A percentile compares a stretch with the other conserved stretches of the same genome.
These are phyloP conservation scores for Calameuta filiformis DNA, from an alignment of 2,888 invertebrate genomes.

Conservation along the genomic window DNA sequence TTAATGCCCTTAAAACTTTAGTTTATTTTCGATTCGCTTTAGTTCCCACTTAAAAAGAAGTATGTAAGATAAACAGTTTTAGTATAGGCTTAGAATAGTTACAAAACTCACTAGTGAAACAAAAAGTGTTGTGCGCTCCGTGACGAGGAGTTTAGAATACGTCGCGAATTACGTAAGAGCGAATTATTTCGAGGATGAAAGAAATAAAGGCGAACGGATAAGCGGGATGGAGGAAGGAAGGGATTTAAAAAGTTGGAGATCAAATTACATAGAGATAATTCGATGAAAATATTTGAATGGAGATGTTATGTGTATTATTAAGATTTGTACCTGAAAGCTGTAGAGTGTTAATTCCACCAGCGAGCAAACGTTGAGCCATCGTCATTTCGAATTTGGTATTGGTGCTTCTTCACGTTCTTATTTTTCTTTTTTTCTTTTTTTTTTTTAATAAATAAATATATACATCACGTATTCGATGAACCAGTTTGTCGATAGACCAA, in stretches of 20 bases:
- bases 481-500: conserved; percentile 13
- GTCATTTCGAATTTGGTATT: conserved; percentile 18
- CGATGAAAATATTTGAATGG: conserved; percentile 35
- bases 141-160: conserved; percentile 44
- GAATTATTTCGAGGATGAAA: conserved; percentile 15
- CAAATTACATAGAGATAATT: conserved; percentile 39
- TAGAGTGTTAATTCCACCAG: conserved; percentile 26
- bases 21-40: conserved; percentile 29
- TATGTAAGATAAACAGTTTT: conserved; percentile 61
- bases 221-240: neutral
- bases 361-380: neutral
- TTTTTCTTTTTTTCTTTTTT: conserved; percentile 15
- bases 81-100: conserved; percentile 43
- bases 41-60: conserved; percentile 52
- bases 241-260: conserved; percentile 31
- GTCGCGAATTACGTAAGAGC: conserved; percentile 20
- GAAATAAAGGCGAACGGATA: too few species aligned
- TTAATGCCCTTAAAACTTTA: conserved; percentile 22
- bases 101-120: conserved; percentile 34
- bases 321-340: conserved; percentile 59
- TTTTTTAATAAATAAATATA: conserved; percentile 23
- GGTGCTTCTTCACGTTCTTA: conserved; percentile 12
- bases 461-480: conserved; percentile 21
- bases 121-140: conserved; percentile 46
- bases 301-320: conserved; percentile 38